Evolutionary conservation across 2,113 vertebrate genomes (phyloP).

Genomic region (Pycnonotus jocosus): DNA sequence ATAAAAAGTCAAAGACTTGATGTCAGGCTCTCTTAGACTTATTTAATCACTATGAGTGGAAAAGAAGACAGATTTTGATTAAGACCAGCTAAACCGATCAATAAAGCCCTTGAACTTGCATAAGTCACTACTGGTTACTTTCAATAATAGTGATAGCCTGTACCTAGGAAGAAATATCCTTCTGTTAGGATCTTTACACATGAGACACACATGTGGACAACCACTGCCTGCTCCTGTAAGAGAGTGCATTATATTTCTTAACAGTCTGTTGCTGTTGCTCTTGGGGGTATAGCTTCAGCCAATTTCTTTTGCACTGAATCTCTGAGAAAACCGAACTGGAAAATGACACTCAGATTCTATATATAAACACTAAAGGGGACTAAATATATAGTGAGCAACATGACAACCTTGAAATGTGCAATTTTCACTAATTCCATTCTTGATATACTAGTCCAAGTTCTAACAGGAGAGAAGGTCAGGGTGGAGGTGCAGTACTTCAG

Average conservation of each 20-base stretch:
- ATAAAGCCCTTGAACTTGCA: conserved; percentile 90
- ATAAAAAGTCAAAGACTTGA: conserved; percentile 71
- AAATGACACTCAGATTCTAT: neutral
- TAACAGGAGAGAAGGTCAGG: conserved; percentile 58
- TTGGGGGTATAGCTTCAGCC: neutral
- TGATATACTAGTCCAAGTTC: conserved; percentile 40
- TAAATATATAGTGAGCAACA: neutral
- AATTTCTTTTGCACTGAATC: neutral
- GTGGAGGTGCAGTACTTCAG: conserved; percentile 62
- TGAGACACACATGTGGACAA: neutral
- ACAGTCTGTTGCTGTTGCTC: neutral
- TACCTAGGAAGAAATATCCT: conserved; percentile 57
- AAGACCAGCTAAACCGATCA: conserved; percentile 80
- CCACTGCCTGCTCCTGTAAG: neutral
- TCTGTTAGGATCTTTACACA: neutral
- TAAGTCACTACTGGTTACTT: conserved; percentile 77
- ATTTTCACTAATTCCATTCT: conserved; percentile 20
- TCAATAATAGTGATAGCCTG: conserved; percentile 70
- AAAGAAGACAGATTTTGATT: conserved; percentile 82
- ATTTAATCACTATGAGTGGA: conserved; percentile 89
- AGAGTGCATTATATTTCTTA: neutral
- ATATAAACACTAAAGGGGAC: neutral
- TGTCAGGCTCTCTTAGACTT: conserved; percentile 76
- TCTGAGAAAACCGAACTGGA: neutral
- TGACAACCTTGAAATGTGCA: neutral